Evolutionary conservation across 2,888 invertebrate genomes (phyloP), one percentile per base, ranked within the genome.

Genomic region (Malachius bipustulatus): DNA sequence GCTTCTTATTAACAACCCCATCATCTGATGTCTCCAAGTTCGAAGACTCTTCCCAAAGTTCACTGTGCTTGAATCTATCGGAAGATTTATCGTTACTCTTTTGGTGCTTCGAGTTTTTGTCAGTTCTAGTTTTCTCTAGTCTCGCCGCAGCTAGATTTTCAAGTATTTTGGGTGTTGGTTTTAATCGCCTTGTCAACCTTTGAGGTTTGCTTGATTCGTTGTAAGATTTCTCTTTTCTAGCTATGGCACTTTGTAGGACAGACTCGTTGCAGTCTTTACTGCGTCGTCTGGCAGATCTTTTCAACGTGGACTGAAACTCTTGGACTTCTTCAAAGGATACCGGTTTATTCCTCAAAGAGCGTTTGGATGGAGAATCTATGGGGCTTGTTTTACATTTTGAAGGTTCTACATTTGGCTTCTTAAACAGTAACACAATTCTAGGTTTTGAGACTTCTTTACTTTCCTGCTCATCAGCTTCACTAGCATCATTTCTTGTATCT

Each of bases 141-240:
- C 54, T 56, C 11, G 55, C 55, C 29, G 54, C 47, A 14, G 75
- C 76, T 48, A 77, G 69, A 52, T 77, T 77, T 13, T 75, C 77
- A 14, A 77, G 59, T 30, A 77, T 70, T 56, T 78, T 78, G 4
- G 73, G 69, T 2, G 77, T 78, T 4, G 77, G 75, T 52, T 77
- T 78, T 34, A 77, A 70, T 35, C 74, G 67, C 3, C 77, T 65
- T 35, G 66, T 64, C 12, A 69, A 57, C 34, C 71, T 60, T 48
- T 70, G 59, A 2, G 61, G 58, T 43, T 64, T 59, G 28, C 45
- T 50, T 3, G 64, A 52, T 47, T 70, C 69, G 47, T 73, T 73
- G 47, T 75, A 77, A 1, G 74, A 73, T 47, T 79, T 80, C 54
- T 80, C 77, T 53, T 81, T 81, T 9, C 78, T 66, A 1, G 78